A percentile compares a stretch with the other conserved stretches of the same genome.
Evolutionary conservation across 1,140 invertebrate species (phyloP).

Genomic region (Macrocentrus cingulum): DNA sequence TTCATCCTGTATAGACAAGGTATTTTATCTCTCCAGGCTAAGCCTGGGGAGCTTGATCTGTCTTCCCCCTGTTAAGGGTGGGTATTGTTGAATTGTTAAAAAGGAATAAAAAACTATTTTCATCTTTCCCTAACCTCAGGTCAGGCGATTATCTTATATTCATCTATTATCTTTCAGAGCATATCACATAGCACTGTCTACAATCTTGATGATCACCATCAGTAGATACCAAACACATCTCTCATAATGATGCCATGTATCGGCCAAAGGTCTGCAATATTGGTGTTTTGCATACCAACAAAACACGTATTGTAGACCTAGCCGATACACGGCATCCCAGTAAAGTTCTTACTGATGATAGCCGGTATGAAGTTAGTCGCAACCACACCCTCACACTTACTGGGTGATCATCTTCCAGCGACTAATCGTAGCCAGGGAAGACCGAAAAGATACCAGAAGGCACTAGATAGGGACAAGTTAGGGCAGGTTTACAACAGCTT

Average conservation of each 20-base stretch:
- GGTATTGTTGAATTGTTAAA: too few species aligned
- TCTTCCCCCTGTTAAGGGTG: too few species aligned
- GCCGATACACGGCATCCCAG: constrained; percentile 28
- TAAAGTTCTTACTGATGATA: constrained; percentile 28
- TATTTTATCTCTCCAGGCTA: too few species aligned
- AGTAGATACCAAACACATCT: constrained; percentile 29
- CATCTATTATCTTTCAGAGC: too few species aligned
- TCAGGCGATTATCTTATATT: too few species aligned
- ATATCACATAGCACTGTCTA: constrained; percentile 30
- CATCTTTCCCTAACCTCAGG: too few species aligned
- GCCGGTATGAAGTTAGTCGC: constrained; percentile 15
- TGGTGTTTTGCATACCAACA: constrained; percentile 24
- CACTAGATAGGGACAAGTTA: neutral
- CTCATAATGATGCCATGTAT: constrained; percentile 30
- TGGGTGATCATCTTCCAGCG: neutral
- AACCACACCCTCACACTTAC: neutral
- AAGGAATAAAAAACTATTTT: too few species aligned
- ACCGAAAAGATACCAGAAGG: neutral
- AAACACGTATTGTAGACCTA: constrained; percentile 27
- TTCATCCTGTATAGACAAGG: neutral
- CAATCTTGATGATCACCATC: constrained; percentile 15
- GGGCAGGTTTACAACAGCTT: constrained; percentile 11
- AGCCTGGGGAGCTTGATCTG: too few species aligned
- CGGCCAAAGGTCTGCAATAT: constrained; percentile 25
- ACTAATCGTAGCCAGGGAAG: too few species aligned